Conservation (phyloP, 2,888 invertebrate species). For the Pammene fasciana region DNA sequence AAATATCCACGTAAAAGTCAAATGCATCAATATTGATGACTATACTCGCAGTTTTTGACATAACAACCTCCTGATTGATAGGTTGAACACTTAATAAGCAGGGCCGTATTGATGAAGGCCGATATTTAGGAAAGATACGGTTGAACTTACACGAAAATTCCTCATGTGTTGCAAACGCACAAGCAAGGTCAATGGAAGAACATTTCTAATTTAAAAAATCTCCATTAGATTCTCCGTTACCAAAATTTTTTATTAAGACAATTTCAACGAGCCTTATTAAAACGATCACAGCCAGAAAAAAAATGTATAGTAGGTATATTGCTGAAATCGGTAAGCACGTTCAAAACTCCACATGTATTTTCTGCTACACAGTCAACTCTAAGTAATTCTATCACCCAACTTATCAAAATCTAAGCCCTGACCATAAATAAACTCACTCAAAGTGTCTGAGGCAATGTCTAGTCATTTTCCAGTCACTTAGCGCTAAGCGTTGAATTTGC, state of each 20-base stretch:
- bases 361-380: neutral
- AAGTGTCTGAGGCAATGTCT: conserved; percentile 22
- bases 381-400: neutral
- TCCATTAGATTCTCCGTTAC: too few species aligned
- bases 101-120: conserved; percentile 8
- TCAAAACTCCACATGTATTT: too few species aligned
- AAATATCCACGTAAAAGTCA: neutral
- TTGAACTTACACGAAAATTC: conserved; percentile 12
- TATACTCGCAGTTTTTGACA: conserved; percentile 17
- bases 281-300: too few species aligned
- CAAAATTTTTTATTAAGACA: too few species aligned
- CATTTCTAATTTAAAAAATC: neutral
- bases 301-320: too few species aligned
- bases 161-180: conserved; percentile 13
- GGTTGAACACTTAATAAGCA: conserved; percentile 22
- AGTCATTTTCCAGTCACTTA: conserved; percentile 21
- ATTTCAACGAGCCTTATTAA: too few species aligned
- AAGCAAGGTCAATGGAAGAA: conserved; percentile 4
- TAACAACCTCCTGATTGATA: conserved; percentile 21
- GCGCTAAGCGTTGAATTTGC: conserved; percentile 20
- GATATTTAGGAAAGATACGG: neutral
- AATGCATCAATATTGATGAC: conserved; percentile 5
- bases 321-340: too few species aligned
- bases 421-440: neutral
- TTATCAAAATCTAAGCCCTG: conserved; percentile 10